Conservation (phyloP, 1,140 invertebrate species). For the Habropoda laboriosa region DNA sequence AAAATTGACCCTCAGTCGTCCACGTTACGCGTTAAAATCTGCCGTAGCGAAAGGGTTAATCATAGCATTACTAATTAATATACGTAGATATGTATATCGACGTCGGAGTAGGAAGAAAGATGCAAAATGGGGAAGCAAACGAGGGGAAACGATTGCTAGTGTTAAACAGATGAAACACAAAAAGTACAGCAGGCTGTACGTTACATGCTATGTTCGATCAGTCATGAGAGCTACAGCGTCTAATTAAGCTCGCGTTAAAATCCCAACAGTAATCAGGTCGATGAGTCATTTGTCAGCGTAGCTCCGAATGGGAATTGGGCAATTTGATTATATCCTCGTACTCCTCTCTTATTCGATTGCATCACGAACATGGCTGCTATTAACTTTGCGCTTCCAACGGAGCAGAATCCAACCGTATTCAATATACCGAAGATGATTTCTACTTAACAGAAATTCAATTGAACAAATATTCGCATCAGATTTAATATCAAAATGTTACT, state of each 20-base stretch:
- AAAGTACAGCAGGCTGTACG: slow-evolving; percentile 3
- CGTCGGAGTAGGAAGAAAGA: slow-evolving; percentile 25
- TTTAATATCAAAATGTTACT: not conserved
- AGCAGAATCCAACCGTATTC: not conserved
- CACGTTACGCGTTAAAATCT: too few species aligned
- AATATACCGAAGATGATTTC: not conserved
- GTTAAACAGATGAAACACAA: slow-evolving; percentile 16
- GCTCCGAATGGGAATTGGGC: slow-evolving; percentile 59
- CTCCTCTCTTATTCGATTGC: slow-evolving; percentile 46
- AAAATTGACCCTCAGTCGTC: too few species aligned
- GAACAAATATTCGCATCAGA: not conserved
- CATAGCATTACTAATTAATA: too few species aligned
- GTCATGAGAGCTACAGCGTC: slow-evolving; percentile 64
- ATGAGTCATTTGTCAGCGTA: slow-evolving; percentile 68
- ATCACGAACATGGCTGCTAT: slow-evolving; percentile 53
- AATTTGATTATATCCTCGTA: slow-evolving; percentile 61
- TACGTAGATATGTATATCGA: too few species aligned
- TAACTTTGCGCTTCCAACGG: slow-evolving; percentile 42
- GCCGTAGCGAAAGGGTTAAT: too few species aligned
- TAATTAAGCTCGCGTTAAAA: slow-evolving; percentile 71
- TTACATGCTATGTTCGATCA: slow-evolving; percentile 62
- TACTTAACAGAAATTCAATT: not conserved
- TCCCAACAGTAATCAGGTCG: slow-evolving; percentile 69
- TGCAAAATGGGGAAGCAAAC: slow-evolving; percentile 4
- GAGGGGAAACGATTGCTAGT: not conserved